phyloP scores from a whole-genome alignment of 1,140 invertebrate genomes.

The Yoshiicerus persimilis region DNA sequence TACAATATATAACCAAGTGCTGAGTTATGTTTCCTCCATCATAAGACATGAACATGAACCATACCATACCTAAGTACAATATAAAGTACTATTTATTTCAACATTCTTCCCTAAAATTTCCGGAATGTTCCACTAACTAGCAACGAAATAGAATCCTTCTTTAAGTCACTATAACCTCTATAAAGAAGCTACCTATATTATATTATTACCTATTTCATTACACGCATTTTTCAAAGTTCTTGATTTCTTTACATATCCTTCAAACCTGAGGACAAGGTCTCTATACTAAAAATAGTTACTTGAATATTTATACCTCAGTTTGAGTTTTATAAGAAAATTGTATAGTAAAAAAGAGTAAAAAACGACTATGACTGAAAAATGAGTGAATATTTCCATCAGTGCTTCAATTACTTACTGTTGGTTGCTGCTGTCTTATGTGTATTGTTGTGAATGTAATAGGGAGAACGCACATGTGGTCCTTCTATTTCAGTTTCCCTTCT shows the following conservation, averaged over 20 bases:
- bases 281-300: no score
- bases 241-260: no score
- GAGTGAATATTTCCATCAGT: not conserved
- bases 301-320: not conserved
- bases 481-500: not conserved
- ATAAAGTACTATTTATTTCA: not conserved
- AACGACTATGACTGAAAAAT: not conserved
- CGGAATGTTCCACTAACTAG: not conserved
- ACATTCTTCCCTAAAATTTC: not conserved
- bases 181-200: no score
- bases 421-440: not conserved
- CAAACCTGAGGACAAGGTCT: no score
- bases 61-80: no score
- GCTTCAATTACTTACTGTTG: not conserved
- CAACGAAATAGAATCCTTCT: not conserved
- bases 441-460: not conserved
- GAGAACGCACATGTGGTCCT: not conserved
- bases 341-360: not conserved
- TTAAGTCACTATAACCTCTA: not conserved
- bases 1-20: not conserved
- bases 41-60: no score
- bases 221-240: no score
- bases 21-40: no score
- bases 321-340: not conserved
- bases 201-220: no score